Percentiles rank a stretch among this genome's conserved stretches.
Conservation (phyloP, 2,888 invertebrate genomes). For the Charanyca ferruginea region DNA sequence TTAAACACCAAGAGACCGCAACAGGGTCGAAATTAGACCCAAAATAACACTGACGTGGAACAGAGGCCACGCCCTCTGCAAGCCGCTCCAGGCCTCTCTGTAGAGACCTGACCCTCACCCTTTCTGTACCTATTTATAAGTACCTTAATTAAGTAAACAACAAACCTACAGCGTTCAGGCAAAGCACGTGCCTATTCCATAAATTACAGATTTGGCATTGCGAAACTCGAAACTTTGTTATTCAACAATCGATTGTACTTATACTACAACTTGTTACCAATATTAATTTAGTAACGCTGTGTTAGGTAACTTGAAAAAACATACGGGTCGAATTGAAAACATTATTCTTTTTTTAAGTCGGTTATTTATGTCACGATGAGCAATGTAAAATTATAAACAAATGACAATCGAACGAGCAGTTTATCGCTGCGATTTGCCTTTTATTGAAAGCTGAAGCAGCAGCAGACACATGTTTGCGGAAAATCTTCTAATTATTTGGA, state of each 20-base stretch:
- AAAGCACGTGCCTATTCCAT: neutral
- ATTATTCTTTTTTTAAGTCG: too few species aligned
- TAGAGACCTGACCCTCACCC: neutral
- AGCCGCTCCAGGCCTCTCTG: neutral
- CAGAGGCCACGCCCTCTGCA: neutral
- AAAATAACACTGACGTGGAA: conserved; percentile 1
- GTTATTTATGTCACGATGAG: too few species aligned
- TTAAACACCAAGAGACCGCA: neutral
- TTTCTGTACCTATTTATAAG: neutral
- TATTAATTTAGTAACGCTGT: too few species aligned
- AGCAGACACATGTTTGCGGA: too few species aligned
- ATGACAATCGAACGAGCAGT: too few species aligned
- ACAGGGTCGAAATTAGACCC: neutral
- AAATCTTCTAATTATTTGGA: too few species aligned
- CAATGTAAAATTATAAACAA: too few species aligned
- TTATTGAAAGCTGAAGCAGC: too few species aligned
- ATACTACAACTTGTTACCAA: neutral
- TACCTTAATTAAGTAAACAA: neutral
- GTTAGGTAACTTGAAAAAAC: too few species aligned
- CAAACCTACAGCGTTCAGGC: neutral
- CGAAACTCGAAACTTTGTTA: neutral
- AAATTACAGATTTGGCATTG: neutral
- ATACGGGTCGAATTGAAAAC: too few species aligned
- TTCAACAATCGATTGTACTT: neutral
- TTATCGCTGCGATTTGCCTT: too few species aligned